These are phyloP conservation scores for Yponomeuta malinellus DNA, from an alignment of 2,888 invertebrate species.

Conservation along the genomic window DNA sequence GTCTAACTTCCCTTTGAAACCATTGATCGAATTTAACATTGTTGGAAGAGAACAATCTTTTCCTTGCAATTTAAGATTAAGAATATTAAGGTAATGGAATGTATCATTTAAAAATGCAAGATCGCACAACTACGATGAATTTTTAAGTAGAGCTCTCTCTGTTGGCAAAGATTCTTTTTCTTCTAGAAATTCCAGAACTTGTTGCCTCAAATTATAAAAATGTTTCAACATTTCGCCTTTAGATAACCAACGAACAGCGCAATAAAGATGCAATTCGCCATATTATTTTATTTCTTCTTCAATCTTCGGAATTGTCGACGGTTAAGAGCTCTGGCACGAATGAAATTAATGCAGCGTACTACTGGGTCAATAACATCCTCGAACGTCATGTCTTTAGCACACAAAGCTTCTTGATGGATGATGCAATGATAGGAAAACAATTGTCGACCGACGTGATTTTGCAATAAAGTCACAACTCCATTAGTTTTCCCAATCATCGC, in stretches of 20 bases:
- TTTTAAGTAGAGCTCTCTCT: neutral
- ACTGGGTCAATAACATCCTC: constrained; percentile 16
- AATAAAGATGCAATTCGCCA: no score
- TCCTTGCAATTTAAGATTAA: constrained; percentile 17
- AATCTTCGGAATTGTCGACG: neutral
- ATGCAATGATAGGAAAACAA: constrained; percentile 21
- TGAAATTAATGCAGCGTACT: constrained; percentile 18
- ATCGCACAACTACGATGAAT: neutral
- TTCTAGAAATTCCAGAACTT: neutral
- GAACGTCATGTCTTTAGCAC: constrained; percentile 17
- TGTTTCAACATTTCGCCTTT: no score
- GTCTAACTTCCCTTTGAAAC: constrained; percentile 18
- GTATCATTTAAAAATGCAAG: neutral
- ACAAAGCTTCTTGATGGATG: constrained; percentile 21
- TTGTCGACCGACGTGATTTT: constrained; percentile 20
- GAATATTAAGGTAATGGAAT: neutral
- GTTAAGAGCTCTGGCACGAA: constrained; percentile 21
- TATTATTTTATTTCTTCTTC: no score
- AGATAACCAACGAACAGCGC: no score
- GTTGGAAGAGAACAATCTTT: constrained; percentile 20
- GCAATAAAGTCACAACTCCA: constrained; percentile 20
- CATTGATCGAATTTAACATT: constrained; percentile 17
- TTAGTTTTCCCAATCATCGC: constrained; percentile 21
- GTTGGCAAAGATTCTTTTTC: neutral
- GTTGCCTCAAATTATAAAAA: neutral